Percentiles rank a stretch among this genome's conserved stretches.
Evolutionary conservation across 2,888 invertebrate species (phyloP).

Genomic region (Leptopilina drosophilae): DNA sequence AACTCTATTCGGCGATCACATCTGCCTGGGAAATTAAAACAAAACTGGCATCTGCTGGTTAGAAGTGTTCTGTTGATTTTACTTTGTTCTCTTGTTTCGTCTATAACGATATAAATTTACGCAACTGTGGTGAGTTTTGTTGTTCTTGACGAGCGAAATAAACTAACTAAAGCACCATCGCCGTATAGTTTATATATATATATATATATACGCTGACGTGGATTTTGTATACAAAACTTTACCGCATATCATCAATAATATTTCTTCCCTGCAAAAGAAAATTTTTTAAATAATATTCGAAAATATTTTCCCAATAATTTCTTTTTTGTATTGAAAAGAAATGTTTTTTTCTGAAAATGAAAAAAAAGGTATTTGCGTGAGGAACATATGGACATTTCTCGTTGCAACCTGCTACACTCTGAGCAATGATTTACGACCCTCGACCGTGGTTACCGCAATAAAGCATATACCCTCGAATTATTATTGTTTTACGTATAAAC

Average conservation of each 20-base stretch:
- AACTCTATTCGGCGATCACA: slow-evolving; percentile 58
- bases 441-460: slow-evolving; percentile 62
- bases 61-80: slow-evolving; percentile 68
- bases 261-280: not conserved
- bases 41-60: slow-evolving; percentile 68
- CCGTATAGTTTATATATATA: not conserved
- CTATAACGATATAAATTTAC: slow-evolving; percentile 35
- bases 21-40: slow-evolving; percentile 74
- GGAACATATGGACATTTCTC: slow-evolving; percentile 35
- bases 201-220: not conserved
- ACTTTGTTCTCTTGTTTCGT: slow-evolving; percentile 56
- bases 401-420: slow-evolving; percentile 55
- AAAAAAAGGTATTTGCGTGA: slow-evolving; percentile 36
- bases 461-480: slow-evolving; percentile 64
- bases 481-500: slow-evolving; percentile 53
- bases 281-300: not conserved
- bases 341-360: slow-evolving; percentile 34
- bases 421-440: slow-evolving; percentile 64
- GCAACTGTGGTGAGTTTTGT: slow-evolving; percentile 21
- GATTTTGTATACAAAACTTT: not conserved
- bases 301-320: slow-evolving; percentile 44
- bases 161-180: not conserved
- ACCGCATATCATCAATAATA: not conserved
- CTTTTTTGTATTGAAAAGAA: not conserved
- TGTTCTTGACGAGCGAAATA: slow-evolving; percentile 20